Conservation (phyloP, 2,113 vertebrate species). For the Oncorhynchus nerka region DNA sequence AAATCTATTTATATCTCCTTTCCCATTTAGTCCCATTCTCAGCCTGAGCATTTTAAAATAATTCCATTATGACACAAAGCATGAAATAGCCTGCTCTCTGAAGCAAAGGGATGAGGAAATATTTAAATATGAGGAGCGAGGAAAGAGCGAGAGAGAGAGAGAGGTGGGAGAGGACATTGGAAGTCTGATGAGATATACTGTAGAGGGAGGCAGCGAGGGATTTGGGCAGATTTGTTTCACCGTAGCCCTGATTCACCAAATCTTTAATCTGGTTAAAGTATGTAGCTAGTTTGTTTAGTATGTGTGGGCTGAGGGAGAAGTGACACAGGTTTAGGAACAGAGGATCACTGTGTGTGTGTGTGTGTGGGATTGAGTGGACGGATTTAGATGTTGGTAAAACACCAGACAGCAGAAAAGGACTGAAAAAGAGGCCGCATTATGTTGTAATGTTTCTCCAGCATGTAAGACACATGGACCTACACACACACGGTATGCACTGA, state of each 20-base stretch:
- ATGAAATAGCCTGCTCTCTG: slow-evolving; percentile 54
- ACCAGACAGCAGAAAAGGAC: too few relatives aligned
- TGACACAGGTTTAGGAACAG: background rate
- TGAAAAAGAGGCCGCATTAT: too few relatives aligned
- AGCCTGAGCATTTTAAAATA: slow-evolving; percentile 58
- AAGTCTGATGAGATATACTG: background rate
- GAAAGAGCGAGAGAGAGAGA: background rate
- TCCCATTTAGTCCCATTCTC: slow-evolving; percentile 57
- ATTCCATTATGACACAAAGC: slow-evolving; percentile 67
- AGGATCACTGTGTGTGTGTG: background rate
- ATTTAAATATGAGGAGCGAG: too few relatives aligned
- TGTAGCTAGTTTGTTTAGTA: background rate
- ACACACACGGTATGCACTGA: background rate
- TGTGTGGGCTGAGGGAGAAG: background rate
- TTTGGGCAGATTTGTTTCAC: background rate
- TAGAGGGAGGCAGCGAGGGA: background rate
- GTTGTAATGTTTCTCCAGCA: background rate
- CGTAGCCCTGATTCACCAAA: background rate
- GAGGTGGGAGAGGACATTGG: too few relatives aligned
- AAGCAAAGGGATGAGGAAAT: background rate
- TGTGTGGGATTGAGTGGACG: too few relatives aligned
- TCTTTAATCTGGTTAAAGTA: background rate
- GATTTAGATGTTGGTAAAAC: too few relatives aligned
- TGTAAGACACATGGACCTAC: background rate
- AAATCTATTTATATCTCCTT: slow-evolving; percentile 60